Evolutionary conservation across 2,113 vertebrate species (phyloP).

Genomic region (Oreochromis spilurus): DNA sequence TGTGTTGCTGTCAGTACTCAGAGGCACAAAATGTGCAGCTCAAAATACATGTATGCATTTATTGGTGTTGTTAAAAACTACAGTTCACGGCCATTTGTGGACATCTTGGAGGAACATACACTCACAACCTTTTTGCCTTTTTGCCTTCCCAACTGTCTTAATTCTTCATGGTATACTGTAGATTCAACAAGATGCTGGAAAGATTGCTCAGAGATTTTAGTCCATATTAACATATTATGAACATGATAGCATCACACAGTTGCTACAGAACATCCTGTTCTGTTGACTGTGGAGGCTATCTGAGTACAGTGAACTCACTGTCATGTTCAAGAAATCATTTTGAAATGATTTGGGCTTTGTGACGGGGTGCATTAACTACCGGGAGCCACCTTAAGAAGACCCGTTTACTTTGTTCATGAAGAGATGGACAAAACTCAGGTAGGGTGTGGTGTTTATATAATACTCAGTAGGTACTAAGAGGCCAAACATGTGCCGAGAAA

Average conservation of each 20-base stretch:
- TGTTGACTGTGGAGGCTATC: not conserved
- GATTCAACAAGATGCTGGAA: not conserved
- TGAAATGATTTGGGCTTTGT: not conserved
- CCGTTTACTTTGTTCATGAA: not conserved
- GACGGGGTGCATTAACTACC: not conserved
- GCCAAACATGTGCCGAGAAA: not conserved
- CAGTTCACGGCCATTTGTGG: not conserved
- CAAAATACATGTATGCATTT: not conserved
- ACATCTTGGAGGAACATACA: not conserved
- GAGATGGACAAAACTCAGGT: not conserved
- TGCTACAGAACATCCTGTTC: not conserved
- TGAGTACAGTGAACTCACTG: not conserved
- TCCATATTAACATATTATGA: not conserved
- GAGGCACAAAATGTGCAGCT: not conserved
- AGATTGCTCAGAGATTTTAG: not conserved
- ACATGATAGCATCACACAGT: not conserved
- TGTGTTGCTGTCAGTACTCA: not conserved
- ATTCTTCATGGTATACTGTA: not conserved
- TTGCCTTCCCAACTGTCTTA: not conserved
- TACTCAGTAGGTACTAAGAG: not conserved
- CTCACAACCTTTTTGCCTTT: not conserved
- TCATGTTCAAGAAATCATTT: not conserved
- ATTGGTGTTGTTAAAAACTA: not conserved
- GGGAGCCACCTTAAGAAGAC: not conserved
- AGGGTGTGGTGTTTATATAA: not conserved